Percentiles rank a stretch among this genome's conserved stretches.
These are phyloP conservation scores for Carcina quercana DNA, from an alignment of 2,888 invertebrate genomes.

Conservation along the genomic window DNA sequence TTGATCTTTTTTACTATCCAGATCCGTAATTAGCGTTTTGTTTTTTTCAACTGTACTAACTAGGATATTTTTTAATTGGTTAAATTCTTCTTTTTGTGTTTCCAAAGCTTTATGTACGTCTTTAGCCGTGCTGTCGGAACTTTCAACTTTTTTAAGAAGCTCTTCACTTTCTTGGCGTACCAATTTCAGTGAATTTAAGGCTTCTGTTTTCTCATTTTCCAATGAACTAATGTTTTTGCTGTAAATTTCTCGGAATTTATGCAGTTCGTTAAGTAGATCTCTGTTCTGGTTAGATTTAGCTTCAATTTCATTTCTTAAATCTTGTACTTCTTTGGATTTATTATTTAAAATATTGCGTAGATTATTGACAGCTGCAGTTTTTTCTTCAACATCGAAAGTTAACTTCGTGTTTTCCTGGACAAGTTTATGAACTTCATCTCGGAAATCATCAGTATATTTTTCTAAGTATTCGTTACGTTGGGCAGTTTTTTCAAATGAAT, in stretches of 20 bases:
- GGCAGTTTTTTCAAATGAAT: conserved; percentile 38
- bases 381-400: conserved; percentile 32
- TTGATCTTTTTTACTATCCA: conserved; percentile 24
- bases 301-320: conserved; percentile 35
- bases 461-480: conserved; percentile 45
- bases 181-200: conserved; percentile 32
- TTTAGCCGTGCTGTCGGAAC: conserved; percentile 28
- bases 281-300: conserved; percentile 32
- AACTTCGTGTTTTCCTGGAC: conserved; percentile 33
- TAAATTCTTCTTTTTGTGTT: conserved; percentile 23
- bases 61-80: conserved; percentile 24
- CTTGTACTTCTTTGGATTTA: conserved; percentile 44
- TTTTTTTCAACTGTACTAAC: conserved; percentile 27
- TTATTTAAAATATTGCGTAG: conserved; percentile 33
- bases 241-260: conserved; percentile 30
- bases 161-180: conserved; percentile 47
- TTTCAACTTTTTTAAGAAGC: conserved; percentile 37
- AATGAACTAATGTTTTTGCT: conserved; percentile 27
- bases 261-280: conserved; percentile 29
- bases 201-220: conserved; percentile 38
- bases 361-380: conserved; percentile 38
- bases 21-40: conserved; percentile 23
- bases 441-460: conserved; percentile 34
- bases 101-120: conserved; percentile 25
- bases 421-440: conserved; percentile 30